These are phyloP conservation scores for Caenorhabditis inopinata DNA, from an alignment of 1,140 invertebrate species.

Conservation along the genomic window DNA sequence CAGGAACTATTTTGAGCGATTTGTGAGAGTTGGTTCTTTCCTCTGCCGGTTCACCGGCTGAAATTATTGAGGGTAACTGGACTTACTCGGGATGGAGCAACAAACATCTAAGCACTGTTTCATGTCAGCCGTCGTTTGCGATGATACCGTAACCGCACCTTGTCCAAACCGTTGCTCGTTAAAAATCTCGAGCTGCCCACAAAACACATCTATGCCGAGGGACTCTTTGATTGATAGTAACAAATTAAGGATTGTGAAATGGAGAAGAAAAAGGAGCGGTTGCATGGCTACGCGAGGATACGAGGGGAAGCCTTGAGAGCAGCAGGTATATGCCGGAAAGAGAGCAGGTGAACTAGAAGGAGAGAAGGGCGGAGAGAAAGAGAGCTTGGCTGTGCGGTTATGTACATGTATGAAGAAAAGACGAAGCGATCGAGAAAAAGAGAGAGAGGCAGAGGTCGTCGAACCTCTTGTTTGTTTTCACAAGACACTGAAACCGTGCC, in stretches of 20 bases:
- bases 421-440: not conserved
- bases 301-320: not conserved
- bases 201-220: slow-evolving; percentile 43
- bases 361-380: not conserved
- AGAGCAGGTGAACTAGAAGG: slow-evolving; percentile 18
- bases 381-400: not conserved
- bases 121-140: slow-evolving; percentile 44
- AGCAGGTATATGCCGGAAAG: not conserved
- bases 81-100: slow-evolving; percentile 48
- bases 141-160: slow-evolving; percentile 22
- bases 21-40: no score
- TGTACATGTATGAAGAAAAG: slow-evolving; percentile 10
- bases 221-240: not conserved
- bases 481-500: slow-evolving; percentile 15
- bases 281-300: slow-evolving; percentile 12
- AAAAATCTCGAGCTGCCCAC: slow-evolving; percentile 43
- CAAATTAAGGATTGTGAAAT: not conserved
- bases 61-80: no score
- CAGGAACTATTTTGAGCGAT: no score
- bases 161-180: slow-evolving; percentile 48
- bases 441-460: not conserved
- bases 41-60: no score
- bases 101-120: slow-evolving; percentile 50
- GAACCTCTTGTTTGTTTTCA: slow-evolving; percentile 23
- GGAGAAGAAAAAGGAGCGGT: not conserved